These are phyloP conservation scores for Squalus acanthias DNA, from an alignment of 2,797 vertebrate species.

Conservation along the genomic window DNA sequence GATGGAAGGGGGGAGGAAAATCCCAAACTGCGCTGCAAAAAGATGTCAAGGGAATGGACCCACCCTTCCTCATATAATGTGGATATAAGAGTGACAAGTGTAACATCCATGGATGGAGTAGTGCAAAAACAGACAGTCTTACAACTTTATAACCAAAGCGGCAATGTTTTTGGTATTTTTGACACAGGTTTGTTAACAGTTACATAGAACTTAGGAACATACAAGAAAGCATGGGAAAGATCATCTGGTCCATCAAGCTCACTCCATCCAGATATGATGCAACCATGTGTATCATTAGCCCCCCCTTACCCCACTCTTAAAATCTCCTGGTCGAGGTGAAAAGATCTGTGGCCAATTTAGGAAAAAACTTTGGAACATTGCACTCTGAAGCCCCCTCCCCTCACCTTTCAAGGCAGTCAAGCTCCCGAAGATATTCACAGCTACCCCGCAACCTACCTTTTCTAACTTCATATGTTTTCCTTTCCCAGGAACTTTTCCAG, in stretches of 20 bases:
- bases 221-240: not conserved
- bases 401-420: no score
- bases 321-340: no score
- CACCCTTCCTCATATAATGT: not conserved
- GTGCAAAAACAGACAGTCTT: not conserved
- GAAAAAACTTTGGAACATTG: no score
- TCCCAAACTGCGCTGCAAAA: not conserved
- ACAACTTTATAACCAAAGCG: not conserved
- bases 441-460: no score
- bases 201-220: not conserved
- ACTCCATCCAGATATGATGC: not conserved
- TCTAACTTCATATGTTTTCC: no score
- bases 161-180: not conserved
- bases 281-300: not conserved
- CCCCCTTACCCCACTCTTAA: no score
- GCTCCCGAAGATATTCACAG: no score
- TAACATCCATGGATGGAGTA: not conserved
- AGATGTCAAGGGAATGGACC: not conserved
- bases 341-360: no score
- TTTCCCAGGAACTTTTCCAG: no score
- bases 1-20: no score
- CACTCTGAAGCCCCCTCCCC: no score
- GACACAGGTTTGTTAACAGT: not conserved
- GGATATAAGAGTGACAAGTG: not conserved
- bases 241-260: not conserved